Evolutionary conservation across 2,888 invertebrate species (phyloP).

Genomic region (Perizoma flavofasciatum): DNA sequence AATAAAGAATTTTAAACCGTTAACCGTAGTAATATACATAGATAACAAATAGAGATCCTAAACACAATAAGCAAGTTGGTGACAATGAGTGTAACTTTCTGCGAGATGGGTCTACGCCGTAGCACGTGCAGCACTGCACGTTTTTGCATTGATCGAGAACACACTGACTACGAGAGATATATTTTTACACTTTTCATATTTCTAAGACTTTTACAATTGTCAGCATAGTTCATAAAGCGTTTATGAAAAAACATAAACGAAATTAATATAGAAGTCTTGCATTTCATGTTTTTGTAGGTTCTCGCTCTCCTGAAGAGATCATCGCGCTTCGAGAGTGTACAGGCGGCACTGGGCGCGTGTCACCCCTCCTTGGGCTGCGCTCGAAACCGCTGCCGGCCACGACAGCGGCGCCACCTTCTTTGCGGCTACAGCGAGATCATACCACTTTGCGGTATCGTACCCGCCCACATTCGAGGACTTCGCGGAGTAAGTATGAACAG

Average conservation of each 20-base stretch:
- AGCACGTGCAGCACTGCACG: neutral
- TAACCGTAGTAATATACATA: too few species aligned
- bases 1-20: too few species aligned
- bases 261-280: too few species aligned
- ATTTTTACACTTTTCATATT: too few species aligned
- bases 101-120: neutral
- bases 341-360: constrained; percentile 86
- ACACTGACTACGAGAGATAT: too few species aligned
- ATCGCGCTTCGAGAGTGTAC: constrained; percentile 95
- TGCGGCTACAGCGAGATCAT: constrained; percentile 83
- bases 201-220: too few species aligned
- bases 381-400: constrained; percentile 87
- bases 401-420: constrained; percentile 88
- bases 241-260: too few species aligned
- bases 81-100: neutral
- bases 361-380: constrained; percentile 83
- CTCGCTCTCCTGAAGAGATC: constrained; percentile 86
- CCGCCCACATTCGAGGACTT: constrained; percentile 80
- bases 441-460: constrained; percentile 79
- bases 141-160: too few species aligned
- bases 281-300: constrained; percentile 46
- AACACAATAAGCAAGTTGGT: too few species aligned
- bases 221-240: too few species aligned
- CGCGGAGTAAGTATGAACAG: constrained; percentile 55
- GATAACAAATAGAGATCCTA: too few species aligned